Conservation (phyloP, 2,888 invertebrate genomes). For the Aleiodes alternator region DNA sequence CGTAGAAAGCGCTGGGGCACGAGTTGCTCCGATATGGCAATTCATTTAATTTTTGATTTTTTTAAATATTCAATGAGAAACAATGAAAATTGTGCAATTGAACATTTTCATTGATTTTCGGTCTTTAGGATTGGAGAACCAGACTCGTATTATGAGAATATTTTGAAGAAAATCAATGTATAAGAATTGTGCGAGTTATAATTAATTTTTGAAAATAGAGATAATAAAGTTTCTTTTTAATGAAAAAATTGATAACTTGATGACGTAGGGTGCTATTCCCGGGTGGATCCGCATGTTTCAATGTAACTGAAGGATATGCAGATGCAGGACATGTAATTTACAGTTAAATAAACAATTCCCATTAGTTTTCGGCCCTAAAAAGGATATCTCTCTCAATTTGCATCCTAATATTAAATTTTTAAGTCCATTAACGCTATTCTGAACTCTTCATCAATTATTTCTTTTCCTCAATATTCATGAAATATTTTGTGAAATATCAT, state of each 20-base stretch:
- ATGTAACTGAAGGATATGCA: slow-evolving; percentile 83
- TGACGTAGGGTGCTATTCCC: slow-evolving; percentile 84
- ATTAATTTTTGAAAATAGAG: too few relatives aligned
- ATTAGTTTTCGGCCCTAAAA: background rate
- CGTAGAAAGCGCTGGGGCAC: slow-evolving; percentile 90
- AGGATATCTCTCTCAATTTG: background rate
- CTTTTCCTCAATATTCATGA: too few relatives aligned
- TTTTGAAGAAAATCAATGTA: slow-evolving; percentile 84
- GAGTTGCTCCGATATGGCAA: slow-evolving; percentile 82
- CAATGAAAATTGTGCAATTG: background rate
- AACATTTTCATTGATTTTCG: slow-evolving; percentile 42
- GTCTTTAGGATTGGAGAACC: slow-evolving; percentile 80
- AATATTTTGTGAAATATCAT: too few relatives aligned
- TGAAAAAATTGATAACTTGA: slow-evolving; percentile 43
- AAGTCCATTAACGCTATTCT: too few relatives aligned
- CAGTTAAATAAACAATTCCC: slow-evolving; percentile 57
- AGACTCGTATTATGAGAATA: slow-evolving; percentile 79
- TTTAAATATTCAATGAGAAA: background rate
- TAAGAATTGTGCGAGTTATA: slow-evolving; percentile 70
- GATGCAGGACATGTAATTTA: slow-evolving; percentile 84
- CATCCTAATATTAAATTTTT: background rate
- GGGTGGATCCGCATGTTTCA: slow-evolving; percentile 87
- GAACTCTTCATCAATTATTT: too few relatives aligned
- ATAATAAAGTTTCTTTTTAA: background rate
- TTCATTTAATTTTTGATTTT: slow-evolving; percentile 8